Conservation (phyloP, 2,797 vertebrate species). For the Petrocephalus sullivani region DNA sequence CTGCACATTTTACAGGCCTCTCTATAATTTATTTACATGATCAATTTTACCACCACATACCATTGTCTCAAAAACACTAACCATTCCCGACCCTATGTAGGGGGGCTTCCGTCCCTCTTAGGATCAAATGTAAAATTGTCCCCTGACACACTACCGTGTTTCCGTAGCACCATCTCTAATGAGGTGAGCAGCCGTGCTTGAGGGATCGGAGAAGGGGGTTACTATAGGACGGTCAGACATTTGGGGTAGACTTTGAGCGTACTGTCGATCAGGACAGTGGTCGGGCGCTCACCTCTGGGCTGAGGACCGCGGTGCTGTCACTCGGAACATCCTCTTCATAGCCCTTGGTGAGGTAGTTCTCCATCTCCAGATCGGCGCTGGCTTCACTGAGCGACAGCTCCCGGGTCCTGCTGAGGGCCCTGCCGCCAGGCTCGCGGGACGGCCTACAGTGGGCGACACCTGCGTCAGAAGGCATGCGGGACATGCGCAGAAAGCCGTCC, state of each 20-base stretch:
- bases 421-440: constrained; percentile 55
- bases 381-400: constrained; percentile 76
- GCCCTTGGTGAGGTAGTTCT: constrained; percentile 84
- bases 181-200: neutral
- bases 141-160: neutral
- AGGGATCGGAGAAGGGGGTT: neutral
- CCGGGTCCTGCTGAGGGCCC: constrained; percentile 61
- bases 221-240: neutral
- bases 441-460: constrained; percentile 69
- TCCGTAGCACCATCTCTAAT: neutral
- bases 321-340: constrained; percentile 91
- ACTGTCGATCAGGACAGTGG: neutral
- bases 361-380: constrained; percentile 78
- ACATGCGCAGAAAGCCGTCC: constrained; percentile 51
- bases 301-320: constrained; percentile 89
- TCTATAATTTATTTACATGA: neutral
- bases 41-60: neutral
- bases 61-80: neutral
- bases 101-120: neutral
- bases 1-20: neutral
- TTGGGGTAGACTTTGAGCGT: neutral
- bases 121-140: neutral
- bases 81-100: neutral
- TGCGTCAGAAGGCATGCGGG: constrained; percentile 67
- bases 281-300: constrained; percentile 72